A percentile compares a stretch with the other conserved stretches of the same genome.
phyloP scores from a whole-genome alignment of 1,140 invertebrate species.

The Lepidotrigona ventralis region DNA sequence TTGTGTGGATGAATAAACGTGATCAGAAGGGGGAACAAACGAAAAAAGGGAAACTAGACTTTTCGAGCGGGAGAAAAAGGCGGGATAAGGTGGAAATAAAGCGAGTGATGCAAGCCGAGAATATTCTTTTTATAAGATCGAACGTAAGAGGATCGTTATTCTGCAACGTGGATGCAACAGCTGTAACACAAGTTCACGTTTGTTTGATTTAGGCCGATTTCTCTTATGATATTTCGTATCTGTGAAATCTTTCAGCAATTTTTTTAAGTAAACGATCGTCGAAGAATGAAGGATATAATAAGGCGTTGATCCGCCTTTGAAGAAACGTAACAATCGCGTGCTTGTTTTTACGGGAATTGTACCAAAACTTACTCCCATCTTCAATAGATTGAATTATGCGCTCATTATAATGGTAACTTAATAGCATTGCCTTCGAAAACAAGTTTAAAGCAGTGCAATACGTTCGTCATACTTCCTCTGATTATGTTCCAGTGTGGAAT shows the following conservation, averaged over 20 bases:
- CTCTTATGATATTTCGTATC: background rate
- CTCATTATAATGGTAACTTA: background rate
- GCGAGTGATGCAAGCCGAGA: background rate
- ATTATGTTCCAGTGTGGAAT: background rate
- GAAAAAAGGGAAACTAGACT: background rate
- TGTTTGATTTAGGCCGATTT: background rate
- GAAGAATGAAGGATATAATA: background rate
- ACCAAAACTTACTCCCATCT: background rate
- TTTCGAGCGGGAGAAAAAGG: background rate
- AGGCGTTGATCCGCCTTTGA: constrained; percentile 20
- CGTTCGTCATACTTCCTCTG: background rate
- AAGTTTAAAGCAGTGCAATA: constrained; percentile 4
- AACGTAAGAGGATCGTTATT: background rate
- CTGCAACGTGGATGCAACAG: background rate
- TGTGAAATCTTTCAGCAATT: background rate
- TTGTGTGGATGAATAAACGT: background rate
- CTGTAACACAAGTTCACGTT: background rate
- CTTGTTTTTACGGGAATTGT: background rate
- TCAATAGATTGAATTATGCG: background rate
- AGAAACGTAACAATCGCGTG: constrained; percentile 12
- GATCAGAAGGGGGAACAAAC: background rate
- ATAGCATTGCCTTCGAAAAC: background rate
- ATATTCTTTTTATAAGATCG: background rate
- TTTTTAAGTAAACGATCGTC: background rate
- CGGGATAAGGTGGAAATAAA: background rate